Evolutionary conservation across 2,888 invertebrate genomes (phyloP).

Genomic region (Drosophila aldrichi): DNA sequence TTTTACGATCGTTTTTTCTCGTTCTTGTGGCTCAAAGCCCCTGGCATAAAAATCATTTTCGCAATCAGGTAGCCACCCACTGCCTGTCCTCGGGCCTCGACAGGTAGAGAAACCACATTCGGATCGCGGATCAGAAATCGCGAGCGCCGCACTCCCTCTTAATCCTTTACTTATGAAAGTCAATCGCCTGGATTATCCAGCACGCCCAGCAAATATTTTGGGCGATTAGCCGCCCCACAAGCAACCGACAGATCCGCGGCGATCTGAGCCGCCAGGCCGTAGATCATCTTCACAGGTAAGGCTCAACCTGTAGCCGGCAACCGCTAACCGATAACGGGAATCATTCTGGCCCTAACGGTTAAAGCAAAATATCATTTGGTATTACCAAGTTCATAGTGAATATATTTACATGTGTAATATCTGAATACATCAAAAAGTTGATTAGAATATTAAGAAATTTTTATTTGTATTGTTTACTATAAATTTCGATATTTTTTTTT

Average conservation of each 20-base stretch:
- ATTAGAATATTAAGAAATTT: no score
- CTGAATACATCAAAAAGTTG: no score
- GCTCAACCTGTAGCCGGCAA: background rate
- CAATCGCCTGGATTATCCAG: constrained; percentile 78
- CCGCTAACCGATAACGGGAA: background rate
- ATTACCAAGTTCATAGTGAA: no score
- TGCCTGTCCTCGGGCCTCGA: background rate
- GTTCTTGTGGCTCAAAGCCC: background rate
- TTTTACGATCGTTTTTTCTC: constrained; percentile 43
- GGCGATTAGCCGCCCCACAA: constrained; percentile 74
- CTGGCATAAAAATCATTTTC: constrained; percentile 23
- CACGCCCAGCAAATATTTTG: constrained; percentile 80
- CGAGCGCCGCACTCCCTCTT: constrained; percentile 31
- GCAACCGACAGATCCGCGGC: constrained; percentile 30
- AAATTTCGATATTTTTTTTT: no score
- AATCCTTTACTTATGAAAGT: constrained; percentile 81
- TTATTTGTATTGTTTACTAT: no score
- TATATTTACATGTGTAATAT: no score
- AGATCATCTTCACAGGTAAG: constrained; percentile 11
- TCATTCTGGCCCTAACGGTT: background rate
- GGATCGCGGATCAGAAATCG: background rate
- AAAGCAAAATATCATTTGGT: background rate
- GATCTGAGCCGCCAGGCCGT: background rate
- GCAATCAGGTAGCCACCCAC: constrained; percentile 36
- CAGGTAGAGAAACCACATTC: constrained; percentile 46